Conservation (phyloP, 2,888 invertebrate species). For the Leptopilina syphax region DNA sequence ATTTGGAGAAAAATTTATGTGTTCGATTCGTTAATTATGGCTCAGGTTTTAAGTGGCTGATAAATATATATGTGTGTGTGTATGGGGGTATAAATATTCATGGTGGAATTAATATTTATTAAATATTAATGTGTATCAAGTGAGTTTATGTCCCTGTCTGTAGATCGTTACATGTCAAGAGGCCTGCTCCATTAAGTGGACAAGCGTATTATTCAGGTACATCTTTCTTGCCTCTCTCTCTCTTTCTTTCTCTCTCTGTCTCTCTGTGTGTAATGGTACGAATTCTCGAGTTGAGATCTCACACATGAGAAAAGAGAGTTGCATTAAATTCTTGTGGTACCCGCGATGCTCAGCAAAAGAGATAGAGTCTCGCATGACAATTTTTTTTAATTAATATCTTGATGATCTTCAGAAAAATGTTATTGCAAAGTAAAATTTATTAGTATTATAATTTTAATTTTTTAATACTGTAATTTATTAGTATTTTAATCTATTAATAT, state of each 20-base stretch:
- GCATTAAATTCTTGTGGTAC: conserved; percentile 31
- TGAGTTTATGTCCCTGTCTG: conserved; percentile 35
- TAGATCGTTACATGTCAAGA: conserved; percentile 16
- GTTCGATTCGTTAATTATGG: conserved; percentile 26
- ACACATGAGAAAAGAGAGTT: conserved; percentile 19
- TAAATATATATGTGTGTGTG: conserved; percentile 9
- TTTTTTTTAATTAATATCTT: neutral
- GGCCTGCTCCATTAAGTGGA: conserved; percentile 30
- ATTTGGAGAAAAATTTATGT: conserved; percentile 21
- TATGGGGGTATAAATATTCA: conserved; percentile 32
- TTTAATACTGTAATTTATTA: too few relatives aligned
- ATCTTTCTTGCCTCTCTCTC: conserved; percentile 6
- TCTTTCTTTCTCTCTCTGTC: too few relatives aligned
- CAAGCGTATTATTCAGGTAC: conserved; percentile 32
- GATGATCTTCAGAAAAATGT: too few relatives aligned
- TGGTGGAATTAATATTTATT: conserved; percentile 38
- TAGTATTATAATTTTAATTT: too few relatives aligned
- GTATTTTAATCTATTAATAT: too few relatives aligned
- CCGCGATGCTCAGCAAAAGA: conserved; percentile 25
- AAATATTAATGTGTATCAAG: conserved; percentile 39
- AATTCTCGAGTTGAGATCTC: conserved; percentile 18
- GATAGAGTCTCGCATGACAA: conserved; percentile 30
- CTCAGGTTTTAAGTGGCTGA: conserved; percentile 20
- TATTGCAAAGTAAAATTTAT: too few relatives aligned
- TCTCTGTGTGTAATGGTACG: conserved; percentile 5